phyloP scores from a whole-genome alignment of 2,797 vertebrate genomes.

The Lagodon rhomboides region DNA sequence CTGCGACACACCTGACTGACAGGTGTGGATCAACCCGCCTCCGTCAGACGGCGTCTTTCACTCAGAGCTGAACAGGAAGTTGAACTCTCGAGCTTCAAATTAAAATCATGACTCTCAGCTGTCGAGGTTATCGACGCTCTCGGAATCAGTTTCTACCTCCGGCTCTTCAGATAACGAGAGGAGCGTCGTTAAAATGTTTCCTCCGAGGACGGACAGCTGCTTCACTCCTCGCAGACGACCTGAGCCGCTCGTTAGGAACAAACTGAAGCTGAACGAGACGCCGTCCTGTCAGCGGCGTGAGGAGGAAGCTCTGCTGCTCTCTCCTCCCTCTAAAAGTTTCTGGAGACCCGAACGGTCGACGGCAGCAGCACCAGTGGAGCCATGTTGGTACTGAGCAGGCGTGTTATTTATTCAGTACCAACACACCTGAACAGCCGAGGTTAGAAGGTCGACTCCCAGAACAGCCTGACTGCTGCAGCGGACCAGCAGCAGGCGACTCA shows the following conservation, averaged over 20 bases:
- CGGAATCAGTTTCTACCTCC: not conserved
- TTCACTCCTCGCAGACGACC: not conserved
- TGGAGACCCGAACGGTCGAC: too few relatives aligned
- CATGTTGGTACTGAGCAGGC: too few relatives aligned
- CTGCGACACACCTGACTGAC: too few relatives aligned
- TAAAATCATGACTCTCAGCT: slow-evolving; percentile 3
- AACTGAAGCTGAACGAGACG: not conserved
- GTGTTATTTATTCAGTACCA: too few relatives aligned
- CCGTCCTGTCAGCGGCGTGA: not conserved
- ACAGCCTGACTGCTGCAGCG: too few relatives aligned
- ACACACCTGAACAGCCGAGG: too few relatives aligned
- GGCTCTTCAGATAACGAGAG: not conserved
- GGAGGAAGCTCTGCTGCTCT: not conserved
- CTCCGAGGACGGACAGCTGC: not conserved
- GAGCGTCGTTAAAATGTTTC: not conserved
- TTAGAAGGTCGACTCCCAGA: too few relatives aligned
- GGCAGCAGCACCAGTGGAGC: too few relatives aligned
- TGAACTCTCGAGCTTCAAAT: not conserved
- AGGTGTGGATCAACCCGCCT: not conserved
- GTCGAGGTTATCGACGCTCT: not conserved
- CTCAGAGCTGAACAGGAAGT: not conserved
- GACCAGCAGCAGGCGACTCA: too few relatives aligned
- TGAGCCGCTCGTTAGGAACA: not conserved
- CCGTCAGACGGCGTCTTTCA: not conserved
- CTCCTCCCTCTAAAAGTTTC: too few relatives aligned